Base-by-base conservation (phyloP, 2,888 invertebrate genomes). In the Ischnura elegans region DNA sequence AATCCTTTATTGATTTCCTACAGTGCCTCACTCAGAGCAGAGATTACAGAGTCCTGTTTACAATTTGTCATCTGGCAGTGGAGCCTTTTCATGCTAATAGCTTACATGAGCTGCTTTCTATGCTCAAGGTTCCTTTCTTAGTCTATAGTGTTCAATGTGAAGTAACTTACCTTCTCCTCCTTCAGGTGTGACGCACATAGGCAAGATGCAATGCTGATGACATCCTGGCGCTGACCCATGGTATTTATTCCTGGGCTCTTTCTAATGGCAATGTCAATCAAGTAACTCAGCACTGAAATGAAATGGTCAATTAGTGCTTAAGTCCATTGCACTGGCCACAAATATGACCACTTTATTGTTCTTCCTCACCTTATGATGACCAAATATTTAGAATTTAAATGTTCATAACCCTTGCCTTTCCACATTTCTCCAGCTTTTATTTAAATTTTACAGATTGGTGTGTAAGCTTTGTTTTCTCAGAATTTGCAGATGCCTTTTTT, bases 141-240 rank as follows among this genome's bases (percentile, higher is more conserved):
- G 93, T 93, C 76, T 87, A 47, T 93, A 90, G 66, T 76, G 93
- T 84, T 94, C 93, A 87, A 29, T 96, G 95, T 96, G 95, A 95
- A 95, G 95, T 96, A 96, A 96, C 96, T 96, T 96, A 96, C 96
- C 96, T 96, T 96, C 96, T 96, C 96, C 96, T 96, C 96, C 96
- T 96, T 96, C 96, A 96, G 96, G 96, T 96, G 96, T 94, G 94
- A 94, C 93, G 93, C 93, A 93, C 94, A 94, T 94, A 94, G 94
- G 94, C 94, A 94, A 94, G 94, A 94, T 90, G 94, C 94, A 94
- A 94, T 94, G 93, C 93, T 93, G 94, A 94, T 94, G 94, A 93
- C 93, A 93, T 84, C 93, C 93, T 93, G 93, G 66, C 84, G 95
- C 95, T 95, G 96, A 95, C 95, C 96, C 96, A 96, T 96, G 96